Evolutionary conservation across 1,140 invertebrate species (phyloP).

Genomic region (Pissodes strobi): DNA sequence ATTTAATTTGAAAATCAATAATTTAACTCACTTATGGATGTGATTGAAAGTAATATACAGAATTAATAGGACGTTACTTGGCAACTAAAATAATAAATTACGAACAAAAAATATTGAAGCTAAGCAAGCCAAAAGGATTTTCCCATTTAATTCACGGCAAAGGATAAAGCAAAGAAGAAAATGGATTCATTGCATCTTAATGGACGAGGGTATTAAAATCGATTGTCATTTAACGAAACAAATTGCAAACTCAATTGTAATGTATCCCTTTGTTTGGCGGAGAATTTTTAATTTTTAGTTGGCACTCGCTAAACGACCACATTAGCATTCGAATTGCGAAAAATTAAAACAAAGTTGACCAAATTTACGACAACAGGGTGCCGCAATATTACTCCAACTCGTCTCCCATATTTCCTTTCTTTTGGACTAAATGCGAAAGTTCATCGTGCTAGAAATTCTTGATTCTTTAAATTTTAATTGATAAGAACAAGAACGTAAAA

Average conservation of each 20-base stretch:
- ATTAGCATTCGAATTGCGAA: conserved; percentile 7
- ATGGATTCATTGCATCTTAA: conserved; percentile 17
- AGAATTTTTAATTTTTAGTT: conserved; percentile 26
- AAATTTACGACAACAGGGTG: conserved; percentile 14
- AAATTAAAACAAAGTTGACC: conserved; percentile 25
- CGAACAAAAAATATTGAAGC: conserved; percentile 16
- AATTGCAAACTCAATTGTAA: conserved; percentile 25
- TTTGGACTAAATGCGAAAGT: too few relatives aligned
- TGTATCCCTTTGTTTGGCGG: conserved; percentile 20
- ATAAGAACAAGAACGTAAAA: too few relatives aligned
- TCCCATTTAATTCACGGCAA: conserved; percentile 15
- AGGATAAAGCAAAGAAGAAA: conserved; percentile 21
- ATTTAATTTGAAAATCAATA: too few relatives aligned
- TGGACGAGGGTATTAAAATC: conserved; percentile 20
- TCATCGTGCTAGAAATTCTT: too few relatives aligned
- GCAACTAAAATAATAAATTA: conserved; percentile 18
- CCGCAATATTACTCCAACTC: conserved; percentile 23
- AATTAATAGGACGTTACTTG: too few relatives aligned
- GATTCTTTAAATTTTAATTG: too few relatives aligned
- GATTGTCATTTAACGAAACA: conserved; percentile 25
- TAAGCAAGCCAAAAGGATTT: conserved; percentile 6
- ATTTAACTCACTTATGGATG: too few relatives aligned
- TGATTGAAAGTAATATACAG: too few relatives aligned
- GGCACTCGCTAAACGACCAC: conserved; percentile 19
- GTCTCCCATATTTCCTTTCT: too few relatives aligned